Conservation (phyloP, 1,140 invertebrate genomes). For the Cyrtorhinus lividipennis region DNA sequence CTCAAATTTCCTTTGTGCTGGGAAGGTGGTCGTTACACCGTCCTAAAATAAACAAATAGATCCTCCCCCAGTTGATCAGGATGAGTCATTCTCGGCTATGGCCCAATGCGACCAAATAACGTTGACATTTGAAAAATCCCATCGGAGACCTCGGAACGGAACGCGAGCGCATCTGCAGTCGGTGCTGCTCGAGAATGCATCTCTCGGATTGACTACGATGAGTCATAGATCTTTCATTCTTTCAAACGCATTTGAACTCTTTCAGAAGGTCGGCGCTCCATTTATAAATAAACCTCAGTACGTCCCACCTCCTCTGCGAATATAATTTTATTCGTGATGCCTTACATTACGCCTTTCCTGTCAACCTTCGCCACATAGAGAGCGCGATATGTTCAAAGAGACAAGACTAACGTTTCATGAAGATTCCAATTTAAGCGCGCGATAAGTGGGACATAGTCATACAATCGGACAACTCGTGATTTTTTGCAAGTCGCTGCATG, state of each 20-base stretch:
- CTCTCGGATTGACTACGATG: not conserved
- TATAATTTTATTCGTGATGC: no score
- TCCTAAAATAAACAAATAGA: no score
- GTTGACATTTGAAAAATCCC: conserved; percentile 4
- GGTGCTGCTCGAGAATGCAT: not conserved
- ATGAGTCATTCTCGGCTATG: not conserved
- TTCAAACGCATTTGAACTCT: not conserved
- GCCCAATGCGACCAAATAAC: not conserved
- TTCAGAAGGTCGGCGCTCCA: not conserved
- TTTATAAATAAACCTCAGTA: not conserved
- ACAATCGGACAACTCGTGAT: no score
- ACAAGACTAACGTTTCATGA: no score
- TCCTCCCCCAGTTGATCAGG: no score
- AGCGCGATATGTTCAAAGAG: not conserved
- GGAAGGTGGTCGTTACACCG: no score
- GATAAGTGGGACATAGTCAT: no score
- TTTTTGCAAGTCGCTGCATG: no score
- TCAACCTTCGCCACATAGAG: not conserved
- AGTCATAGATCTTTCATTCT: conserved; percentile 1
- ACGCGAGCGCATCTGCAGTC: not conserved
- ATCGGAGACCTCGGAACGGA: not conserved
- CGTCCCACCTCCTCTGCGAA: no score
- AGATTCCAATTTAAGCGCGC: no score
- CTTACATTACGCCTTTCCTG: not conserved
- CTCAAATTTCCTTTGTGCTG: no score